Evolutionary conservation across 2,113 vertebrate species (phyloP).

Genomic region (Centropus bengalensis): DNA sequence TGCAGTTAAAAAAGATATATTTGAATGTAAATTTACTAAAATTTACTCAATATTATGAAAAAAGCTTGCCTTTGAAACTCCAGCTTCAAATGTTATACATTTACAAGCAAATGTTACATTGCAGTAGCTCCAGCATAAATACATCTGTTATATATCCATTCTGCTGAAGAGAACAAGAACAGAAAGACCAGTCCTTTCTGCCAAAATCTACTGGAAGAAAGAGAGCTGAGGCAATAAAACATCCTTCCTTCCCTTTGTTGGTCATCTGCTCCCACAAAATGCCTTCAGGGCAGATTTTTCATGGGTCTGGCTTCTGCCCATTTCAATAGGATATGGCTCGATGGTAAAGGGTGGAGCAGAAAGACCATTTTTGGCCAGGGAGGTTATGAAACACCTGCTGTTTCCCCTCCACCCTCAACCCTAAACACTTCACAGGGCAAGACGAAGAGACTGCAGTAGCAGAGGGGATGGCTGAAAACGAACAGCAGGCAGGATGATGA

Average conservation of each 20-base stretch:
- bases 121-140: not conserved
- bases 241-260: conserved; percentile 46
- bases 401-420: not conserved
- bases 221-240: conserved; percentile 26
- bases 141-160: not conserved
- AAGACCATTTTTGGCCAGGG: not conserved
- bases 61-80: not conserved
- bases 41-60: not conserved
- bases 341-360: conserved; percentile 32
- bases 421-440: not conserved
- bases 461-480: not conserved
- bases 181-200: not conserved
- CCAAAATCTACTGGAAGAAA: conserved; percentile 42
- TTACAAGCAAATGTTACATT: not conserved
- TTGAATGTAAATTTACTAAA: not conserved
- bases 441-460: not conserved
- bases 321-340: not conserved
- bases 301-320: not conserved
- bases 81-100: not conserved
- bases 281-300: not conserved
- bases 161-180: not conserved
- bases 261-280: conserved; percentile 22
- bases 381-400: not conserved
- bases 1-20: not conserved
- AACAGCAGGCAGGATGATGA: not conserved